Base-by-base conservation (phyloP, 2,888 invertebrate genomes). In the Pimpla rufipes region DNA sequence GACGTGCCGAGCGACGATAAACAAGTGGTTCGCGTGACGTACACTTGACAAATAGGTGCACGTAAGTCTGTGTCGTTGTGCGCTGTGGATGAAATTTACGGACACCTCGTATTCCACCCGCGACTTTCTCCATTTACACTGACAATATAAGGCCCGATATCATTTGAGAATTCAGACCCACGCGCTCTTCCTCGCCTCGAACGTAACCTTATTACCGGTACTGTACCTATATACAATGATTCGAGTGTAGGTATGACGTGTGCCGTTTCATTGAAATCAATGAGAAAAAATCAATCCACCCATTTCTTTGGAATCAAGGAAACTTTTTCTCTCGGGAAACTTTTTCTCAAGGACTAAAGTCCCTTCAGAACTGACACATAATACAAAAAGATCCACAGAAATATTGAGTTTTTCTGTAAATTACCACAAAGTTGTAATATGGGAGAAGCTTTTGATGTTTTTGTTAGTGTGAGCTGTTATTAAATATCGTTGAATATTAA, bases 101-200 rank as follows among this genome's bases (percentile, higher is more conserved):
- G 62, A 55, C 13, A 62, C 52, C 50, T 55, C 52, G 55, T 47
- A 4, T 70, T 70, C 42, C 80, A 75, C 62, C 62, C 70, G 64
- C 52, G 42, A 64, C 80, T 81, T 81, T 81, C 80, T 81, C 80
- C 70, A 64, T 67, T 76, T 57, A 76, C 42, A 52, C 70, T 64
- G 18, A 45, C 70, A 81, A 81, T 70, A 42, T 81, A 68, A 21
- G 75, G 62, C 59, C 64, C 42, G 21, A 42, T 55, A 16, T 29
- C n/a, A 64, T 62, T 64, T 45, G 23, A 76, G 45, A 37, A 59
- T 68, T 71, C 64, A 40, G 75, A 52, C 64, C 6, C 10, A 62
- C 50, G 37, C 57, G 57, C 10, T 71, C 35, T 64, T 52, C 50
- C 50, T 23, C 7, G 18, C 11, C 50, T 40, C 13, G 40, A 18